Base-by-base conservation (phyloP, 2,888 invertebrate genomes). In the Hydroisotoma schaefferi region DNA sequence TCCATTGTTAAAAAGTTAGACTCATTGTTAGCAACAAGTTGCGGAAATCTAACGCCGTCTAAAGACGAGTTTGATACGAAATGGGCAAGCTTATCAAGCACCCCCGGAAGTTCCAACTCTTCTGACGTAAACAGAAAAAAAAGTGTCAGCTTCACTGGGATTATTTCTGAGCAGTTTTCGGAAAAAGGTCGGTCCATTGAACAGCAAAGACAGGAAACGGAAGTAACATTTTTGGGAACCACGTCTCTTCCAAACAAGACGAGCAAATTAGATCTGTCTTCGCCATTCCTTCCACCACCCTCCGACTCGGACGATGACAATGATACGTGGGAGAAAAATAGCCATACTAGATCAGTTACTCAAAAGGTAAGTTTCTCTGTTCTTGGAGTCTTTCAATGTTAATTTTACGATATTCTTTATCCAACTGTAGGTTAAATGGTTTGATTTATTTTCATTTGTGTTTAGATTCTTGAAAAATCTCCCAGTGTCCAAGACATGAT, bases 401-500 rank as follows among this genome's bases (percentile, higher is more conserved):
- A 33, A 33, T 10, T 33, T 8, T 33, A 33, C 8, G 20, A 12
- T 49, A 27, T 49, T 28, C 15, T 10, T 33, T 33, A 33, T 15
- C 33, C 8, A 33, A 33, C 33, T 15, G 33, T 8, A 33, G 15
- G 8, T 10, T 33, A 33, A 33, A 10, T 33, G 40, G 15, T 40
- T 40, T 40, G 20, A 40, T 40, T 26, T 15, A 43, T 29, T 44
- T 46, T 29, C 12, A 26, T 53, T 33, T 15, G 15, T 33, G 15
- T 15, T 4, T 33, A 84, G 75, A 84, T 85, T 1, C 80, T 82
- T 63, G 81, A 83, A 68, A 85, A 85, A 74, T 85, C 85, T 0
- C 82, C 82, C 74, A 85, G 84, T 51, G 84, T 85, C 0, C 83
- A 85, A 8, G 85, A 85, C 76, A 76, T 85, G 26, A 84, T 85